These are phyloP conservation scores for Leistus spinibarbis DNA, from an alignment of 2,888 invertebrate genomes.

Conservation along the genomic window DNA sequence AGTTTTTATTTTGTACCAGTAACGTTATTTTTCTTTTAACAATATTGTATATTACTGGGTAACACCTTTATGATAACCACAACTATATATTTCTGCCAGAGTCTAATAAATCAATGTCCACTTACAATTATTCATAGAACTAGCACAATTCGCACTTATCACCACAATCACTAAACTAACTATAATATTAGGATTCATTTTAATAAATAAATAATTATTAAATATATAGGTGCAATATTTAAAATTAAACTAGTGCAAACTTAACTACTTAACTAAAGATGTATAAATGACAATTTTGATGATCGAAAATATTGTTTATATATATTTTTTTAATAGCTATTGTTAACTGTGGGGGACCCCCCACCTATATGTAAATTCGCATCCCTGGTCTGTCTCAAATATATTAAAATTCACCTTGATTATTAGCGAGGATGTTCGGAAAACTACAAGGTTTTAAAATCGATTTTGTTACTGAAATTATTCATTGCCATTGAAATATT, in stretches of 20 bases:
- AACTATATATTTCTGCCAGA: no score
- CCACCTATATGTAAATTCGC: conserved; percentile 26
- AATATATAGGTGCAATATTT: conserved; percentile 16
- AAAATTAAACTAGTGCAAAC: conserved; percentile 13
- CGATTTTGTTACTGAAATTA: conserved; percentile 22
- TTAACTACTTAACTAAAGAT: neutral
- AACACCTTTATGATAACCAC: no score
- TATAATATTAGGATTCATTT: neutral
- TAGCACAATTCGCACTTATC: neutral
- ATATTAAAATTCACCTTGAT: conserved; percentile 27
- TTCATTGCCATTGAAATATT: conserved; percentile 22
- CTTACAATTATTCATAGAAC: conserved; percentile 33
- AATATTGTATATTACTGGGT: no score
- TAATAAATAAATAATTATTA: neutral
- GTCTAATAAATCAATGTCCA: neutral
- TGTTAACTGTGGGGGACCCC: conserved; percentile 8
- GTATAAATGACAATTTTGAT: conserved; percentile 15
- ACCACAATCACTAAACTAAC: conserved; percentile 3
- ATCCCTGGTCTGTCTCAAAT: conserved; percentile 27
- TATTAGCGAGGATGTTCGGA: conserved; percentile 10
- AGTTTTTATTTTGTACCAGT: no score
- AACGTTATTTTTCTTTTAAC: neutral
- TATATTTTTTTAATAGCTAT: conserved; percentile 22
- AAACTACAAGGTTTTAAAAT: conserved; percentile 19
- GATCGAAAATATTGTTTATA: conserved; percentile 22